Percentiles rank a stretch among this genome's conserved stretches.
phyloP scores from a whole-genome alignment of 2,113 vertebrate genomes.

The Callaeas wilsoni region DNA sequence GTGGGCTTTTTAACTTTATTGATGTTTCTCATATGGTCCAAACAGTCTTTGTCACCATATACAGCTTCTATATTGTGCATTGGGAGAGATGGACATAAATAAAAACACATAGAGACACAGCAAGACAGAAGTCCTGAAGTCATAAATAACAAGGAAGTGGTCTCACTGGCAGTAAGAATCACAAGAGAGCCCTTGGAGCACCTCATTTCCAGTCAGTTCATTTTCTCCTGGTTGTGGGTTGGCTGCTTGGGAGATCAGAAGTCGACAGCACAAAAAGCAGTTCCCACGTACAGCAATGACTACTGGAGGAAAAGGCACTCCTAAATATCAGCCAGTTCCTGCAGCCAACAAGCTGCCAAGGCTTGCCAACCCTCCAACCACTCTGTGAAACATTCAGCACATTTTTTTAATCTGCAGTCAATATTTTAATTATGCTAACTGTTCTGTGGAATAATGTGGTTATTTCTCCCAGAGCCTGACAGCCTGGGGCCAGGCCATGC shows the following conservation, averaged over 20 bases:
- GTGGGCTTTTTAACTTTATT: not conserved
- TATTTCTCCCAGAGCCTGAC: slow-evolving; percentile 15
- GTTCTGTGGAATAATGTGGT: slow-evolving; percentile 32
- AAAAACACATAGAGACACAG: not conserved
- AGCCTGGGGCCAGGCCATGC: slow-evolving; percentile 34
- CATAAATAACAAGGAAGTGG: slow-evolving; percentile 23
- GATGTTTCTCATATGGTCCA: not conserved
- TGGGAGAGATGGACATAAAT: slow-evolving; percentile 22
- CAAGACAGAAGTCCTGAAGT: slow-evolving; percentile 30
- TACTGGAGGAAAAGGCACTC: not conserved
- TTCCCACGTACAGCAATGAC: slow-evolving; percentile 19
- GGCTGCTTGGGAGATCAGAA: slow-evolving; percentile 24
- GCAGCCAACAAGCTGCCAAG: slow-evolving; percentile 37
- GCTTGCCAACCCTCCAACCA: slow-evolving; percentile 35
- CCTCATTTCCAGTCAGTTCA: slow-evolving; percentile 25
- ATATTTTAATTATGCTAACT: slow-evolving; percentile 64
- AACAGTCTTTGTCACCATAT: slow-evolving; percentile 6
- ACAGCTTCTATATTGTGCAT: not conserved
- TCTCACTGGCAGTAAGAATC: slow-evolving; percentile 15
- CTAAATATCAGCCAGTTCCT: slow-evolving; percentile 48
- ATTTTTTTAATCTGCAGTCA: slow-evolving; percentile 57
- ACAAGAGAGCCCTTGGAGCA: not conserved
- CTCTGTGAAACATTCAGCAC: slow-evolving; percentile 32
- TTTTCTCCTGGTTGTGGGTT: slow-evolving; percentile 32
- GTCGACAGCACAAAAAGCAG: slow-evolving; percentile 21